Conservation (phyloP, 2,888 invertebrate species). For the Autographa gamma region DNA sequence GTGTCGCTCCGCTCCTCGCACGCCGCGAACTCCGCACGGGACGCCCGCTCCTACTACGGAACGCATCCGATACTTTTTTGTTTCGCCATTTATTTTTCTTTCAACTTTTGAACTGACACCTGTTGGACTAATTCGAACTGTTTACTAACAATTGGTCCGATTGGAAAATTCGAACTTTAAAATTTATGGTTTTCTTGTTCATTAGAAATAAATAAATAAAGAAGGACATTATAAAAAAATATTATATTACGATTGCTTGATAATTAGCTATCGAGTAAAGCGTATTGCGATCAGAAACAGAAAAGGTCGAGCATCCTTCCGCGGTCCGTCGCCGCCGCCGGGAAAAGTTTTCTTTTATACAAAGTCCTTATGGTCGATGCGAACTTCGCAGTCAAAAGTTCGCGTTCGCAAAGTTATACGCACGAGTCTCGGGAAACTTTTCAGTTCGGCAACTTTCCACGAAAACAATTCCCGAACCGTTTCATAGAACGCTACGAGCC, state of each 20-base stretch:
- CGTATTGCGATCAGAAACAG: slow-evolving; percentile 38
- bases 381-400: slow-evolving; percentile 85
- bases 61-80: slow-evolving; percentile 50
- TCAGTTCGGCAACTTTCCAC: slow-evolving; percentile 75
- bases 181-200: slow-evolving; percentile 31
- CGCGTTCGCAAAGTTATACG: slow-evolving; percentile 77
- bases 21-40: slow-evolving; percentile 64
- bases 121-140: slow-evolving; percentile 49
- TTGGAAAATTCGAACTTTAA: slow-evolving; percentile 26
- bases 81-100: slow-evolving; percentile 47
- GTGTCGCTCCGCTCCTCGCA: slow-evolving; percentile 53
- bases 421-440: slow-evolving; percentile 76
- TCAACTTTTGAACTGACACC: slow-evolving; percentile 46
- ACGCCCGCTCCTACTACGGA: slow-evolving; percentile 55
- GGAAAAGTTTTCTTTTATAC: slow-evolving; percentile 73
- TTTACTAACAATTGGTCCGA: slow-evolving; percentile 46
- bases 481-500: slow-evolving; percentile 44
- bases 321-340: slow-evolving; percentile 63
- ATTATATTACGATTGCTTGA: slow-evolving; percentile 5
- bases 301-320: slow-evolving; percentile 57
- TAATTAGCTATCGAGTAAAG: slow-evolving; percentile 23
- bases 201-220: slow-evolving; percentile 19
- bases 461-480: slow-evolving; percentile 72
- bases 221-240: slow-evolving; percentile 10
- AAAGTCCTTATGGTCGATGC: slow-evolving; percentile 76